phyloP scores from a whole-genome alignment of 2,797 vertebrate genomes.

The Hylomyscus alleni region DNA sequence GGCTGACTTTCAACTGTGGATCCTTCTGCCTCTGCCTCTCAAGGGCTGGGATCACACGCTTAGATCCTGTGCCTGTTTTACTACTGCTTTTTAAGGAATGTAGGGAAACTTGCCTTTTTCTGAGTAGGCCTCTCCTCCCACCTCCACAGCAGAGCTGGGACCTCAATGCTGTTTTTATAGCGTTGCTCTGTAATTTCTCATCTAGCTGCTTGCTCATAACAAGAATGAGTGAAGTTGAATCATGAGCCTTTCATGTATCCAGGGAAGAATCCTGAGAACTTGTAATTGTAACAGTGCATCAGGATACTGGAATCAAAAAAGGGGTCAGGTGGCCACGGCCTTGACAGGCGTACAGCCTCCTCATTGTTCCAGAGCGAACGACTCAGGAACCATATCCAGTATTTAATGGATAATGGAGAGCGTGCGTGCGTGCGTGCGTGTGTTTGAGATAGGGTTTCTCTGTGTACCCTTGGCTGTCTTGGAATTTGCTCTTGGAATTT shows the following conservation, averaged over 20 bases:
- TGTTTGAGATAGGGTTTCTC: neutral
- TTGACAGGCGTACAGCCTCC: neutral
- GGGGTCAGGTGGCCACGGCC: neutral
- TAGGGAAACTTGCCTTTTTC: neutral
- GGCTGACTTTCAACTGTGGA: neutral
- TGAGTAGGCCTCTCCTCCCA: neutral
- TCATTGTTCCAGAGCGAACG: neutral
- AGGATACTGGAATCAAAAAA: neutral
- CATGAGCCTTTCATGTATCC: neutral
- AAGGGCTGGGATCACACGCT: neutral
- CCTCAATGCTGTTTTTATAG: neutral
- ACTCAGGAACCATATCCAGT: neutral
- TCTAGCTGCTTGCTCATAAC: neutral
- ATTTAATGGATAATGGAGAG: neutral
- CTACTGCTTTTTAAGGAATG: neutral
- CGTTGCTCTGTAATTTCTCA: neutral
- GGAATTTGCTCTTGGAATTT: neutral
- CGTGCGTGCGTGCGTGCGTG: neutral
- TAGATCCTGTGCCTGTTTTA: neutral
- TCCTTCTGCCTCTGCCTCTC: neutral
- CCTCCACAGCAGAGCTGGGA: neutral
- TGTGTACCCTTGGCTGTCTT: neutral
- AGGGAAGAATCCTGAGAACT: neutral
- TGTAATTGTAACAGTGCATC: neutral
- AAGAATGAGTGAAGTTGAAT: slow-evolving; percentile 13